These are phyloP conservation scores for Campoletis raptor DNA, from an alignment of 2,888 invertebrate genomes.

Conservation along the genomic window DNA sequence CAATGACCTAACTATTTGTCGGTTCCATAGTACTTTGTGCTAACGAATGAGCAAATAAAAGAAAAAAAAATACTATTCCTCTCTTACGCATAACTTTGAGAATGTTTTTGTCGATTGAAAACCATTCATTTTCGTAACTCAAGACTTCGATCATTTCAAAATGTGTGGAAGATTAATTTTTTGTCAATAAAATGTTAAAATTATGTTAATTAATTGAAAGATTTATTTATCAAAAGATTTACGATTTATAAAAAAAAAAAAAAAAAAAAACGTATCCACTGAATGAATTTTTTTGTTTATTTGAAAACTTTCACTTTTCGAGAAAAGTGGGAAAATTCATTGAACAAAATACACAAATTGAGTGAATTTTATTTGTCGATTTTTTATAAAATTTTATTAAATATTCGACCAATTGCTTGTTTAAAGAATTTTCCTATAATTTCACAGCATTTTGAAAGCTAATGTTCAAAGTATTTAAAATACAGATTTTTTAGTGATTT, in stretches of 20 bases:
- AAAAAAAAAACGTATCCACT: no score
- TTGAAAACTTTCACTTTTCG: no score
- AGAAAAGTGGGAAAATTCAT: no score
- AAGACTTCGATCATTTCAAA: no score
- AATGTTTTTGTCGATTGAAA: background rate
- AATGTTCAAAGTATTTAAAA: background rate
- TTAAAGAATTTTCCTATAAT: background rate
- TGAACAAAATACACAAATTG: no score
- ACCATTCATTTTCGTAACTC: background rate
- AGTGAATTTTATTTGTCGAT: no score
- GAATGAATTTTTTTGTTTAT: no score
- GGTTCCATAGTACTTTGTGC: constrained; percentile 11
- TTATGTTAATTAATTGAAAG: no score
- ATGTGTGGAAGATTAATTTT: no score
- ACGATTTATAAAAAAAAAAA: no score
- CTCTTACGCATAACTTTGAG: background rate
- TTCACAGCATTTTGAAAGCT: background rate
- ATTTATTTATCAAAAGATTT: no score
- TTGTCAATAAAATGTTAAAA: no score
- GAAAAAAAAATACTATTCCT: background rate
- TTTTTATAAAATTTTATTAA: background rate
- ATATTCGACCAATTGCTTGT: background rate
- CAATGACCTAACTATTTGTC: constrained; percentile 30
- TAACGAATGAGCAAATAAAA: background rate
- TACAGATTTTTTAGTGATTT: background rate